Evolutionary conservation across 2,113 vertebrate species (phyloP), one percentile per base, ranked within the genome.

Genomic region (Bombycilla garrulus): DNA sequence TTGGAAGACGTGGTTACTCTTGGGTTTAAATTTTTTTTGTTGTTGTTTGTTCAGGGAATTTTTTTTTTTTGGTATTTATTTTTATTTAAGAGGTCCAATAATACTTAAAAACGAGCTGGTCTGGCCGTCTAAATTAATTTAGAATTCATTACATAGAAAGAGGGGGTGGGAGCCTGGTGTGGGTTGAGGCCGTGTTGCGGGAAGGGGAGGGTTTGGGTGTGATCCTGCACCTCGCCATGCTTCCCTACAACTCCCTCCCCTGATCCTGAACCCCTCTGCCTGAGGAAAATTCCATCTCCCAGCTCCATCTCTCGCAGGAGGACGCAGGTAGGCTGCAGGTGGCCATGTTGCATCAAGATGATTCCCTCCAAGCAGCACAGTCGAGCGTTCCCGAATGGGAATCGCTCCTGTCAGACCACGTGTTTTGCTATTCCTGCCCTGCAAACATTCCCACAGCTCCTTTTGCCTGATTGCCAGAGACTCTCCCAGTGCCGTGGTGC

Each of bases 1-100:
- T 98, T 99, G 99, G 99, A 99, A 99, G 99, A 99, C 99, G 87
- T 56, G 95, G 84, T 97, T 96, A 98, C 98, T 98, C 97, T 97
- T 98, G 82, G 45, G 10, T 81, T 81, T 56, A 97, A 86, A 42
- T 86, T 51, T 66, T 71, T 97, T 9, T 62, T 51, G 15, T n/a
- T 42, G 36, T 44, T 71, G 4, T 42, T 54, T 20, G 71, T 83
- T 38, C 7, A 22, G 36, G 77, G 38, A 9, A 9, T 6, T 28
- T 19, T 61, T 19, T 9, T 12, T 56, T 95, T 98, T 97, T 97
- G 2, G 17, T 93, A 93, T 95, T 94, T 92, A 74, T 97, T 97
- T 98, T 98, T 98, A 97, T 98, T 98, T 97, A 98, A 98, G 97
- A 98, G 96, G 98, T 98, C 98, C 97, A 98, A 98, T 97, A 97